Conservation (phyloP, 2,797 vertebrate species). For the Sebastes miniatus region DNA sequence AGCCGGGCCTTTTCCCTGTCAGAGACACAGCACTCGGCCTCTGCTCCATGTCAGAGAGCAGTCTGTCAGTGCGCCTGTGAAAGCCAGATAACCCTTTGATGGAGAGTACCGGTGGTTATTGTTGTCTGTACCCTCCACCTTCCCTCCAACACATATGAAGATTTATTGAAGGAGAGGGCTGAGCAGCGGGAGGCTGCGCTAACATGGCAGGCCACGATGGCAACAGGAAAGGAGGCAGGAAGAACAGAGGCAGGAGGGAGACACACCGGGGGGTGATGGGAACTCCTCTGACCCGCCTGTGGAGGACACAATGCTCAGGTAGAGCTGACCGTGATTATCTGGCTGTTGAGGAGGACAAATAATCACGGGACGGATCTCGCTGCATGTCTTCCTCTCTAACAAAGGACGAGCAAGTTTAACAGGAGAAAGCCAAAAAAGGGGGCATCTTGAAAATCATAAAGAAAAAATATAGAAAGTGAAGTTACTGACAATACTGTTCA, state of each 20-base stretch:
- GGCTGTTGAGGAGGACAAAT: conserved; percentile 60
- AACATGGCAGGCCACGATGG: conserved; percentile 76
- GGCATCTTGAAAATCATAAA: not conserved
- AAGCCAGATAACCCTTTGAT: conserved; percentile 85
- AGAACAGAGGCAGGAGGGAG: conserved; percentile 71
- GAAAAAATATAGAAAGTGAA: not conserved
- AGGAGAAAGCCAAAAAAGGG: conserved; percentile 7
- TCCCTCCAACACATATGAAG: conserved; percentile 81
- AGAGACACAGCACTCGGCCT: conserved; percentile 69
- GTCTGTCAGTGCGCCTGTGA: conserved; percentile 79
- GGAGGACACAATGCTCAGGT: conserved; percentile 69
- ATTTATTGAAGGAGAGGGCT: conserved; percentile 79
- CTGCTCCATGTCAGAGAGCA: conserved; percentile 73
- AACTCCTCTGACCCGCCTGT: conserved; percentile 70
- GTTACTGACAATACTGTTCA: not conserved
- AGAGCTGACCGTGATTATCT: conserved; percentile 53
- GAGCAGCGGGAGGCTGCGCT: conserved; percentile 75
- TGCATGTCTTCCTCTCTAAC: conserved; percentile 47
- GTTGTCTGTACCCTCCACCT: conserved; percentile 82
- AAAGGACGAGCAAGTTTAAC: conserved; percentile 42
- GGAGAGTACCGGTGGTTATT: conserved; percentile 79
- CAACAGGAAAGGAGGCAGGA: conserved; percentile 79
- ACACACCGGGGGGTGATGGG: conserved; percentile 66
- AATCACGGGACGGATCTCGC: conserved; percentile 51
- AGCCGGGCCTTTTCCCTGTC: conserved; percentile 55